Evolutionary conservation across 64 coral and sea anemone species (phyloP).

Genomic region (Montipora sp.): DNA sequence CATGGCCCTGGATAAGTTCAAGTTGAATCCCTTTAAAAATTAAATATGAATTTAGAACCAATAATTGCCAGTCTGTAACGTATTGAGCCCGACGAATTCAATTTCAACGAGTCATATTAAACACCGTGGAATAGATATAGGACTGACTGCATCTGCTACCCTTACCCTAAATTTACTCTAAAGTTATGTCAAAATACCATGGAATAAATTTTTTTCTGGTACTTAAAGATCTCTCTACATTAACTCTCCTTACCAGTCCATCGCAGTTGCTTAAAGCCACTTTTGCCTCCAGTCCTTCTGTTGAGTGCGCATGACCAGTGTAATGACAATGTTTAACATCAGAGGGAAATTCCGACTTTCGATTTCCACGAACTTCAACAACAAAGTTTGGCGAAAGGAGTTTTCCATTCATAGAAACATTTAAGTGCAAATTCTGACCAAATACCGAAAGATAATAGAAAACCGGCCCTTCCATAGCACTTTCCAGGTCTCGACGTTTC

Average conservation of each 20-base stretch:
- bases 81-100: no score
- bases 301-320: constrained; percentile 38
- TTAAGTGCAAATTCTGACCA: constrained; percentile 20
- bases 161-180: no score
- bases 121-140: no score
- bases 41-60: no score
- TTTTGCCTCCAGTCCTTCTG: constrained; percentile 39
- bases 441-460: constrained; percentile 43
- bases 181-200: no score
- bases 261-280: constrained; percentile 72
- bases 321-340: constrained; percentile 53
- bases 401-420: constrained; percentile 40
- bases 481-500: background rate
- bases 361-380: constrained; percentile 52
- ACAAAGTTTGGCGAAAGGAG: constrained; percentile 53
- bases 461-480: background rate
- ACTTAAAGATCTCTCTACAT: no score
- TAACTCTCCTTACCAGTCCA: constrained; percentile 55
- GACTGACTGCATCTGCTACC: background rate
- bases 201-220: no score
- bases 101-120: no score
- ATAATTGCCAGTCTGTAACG: no score
- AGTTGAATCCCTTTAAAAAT: no score
- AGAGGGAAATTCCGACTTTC: constrained; percentile 14
- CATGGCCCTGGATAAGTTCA: no score